Conservation (phyloP, 2,797 vertebrate species). For the Lutjanus campechanus region DNA sequence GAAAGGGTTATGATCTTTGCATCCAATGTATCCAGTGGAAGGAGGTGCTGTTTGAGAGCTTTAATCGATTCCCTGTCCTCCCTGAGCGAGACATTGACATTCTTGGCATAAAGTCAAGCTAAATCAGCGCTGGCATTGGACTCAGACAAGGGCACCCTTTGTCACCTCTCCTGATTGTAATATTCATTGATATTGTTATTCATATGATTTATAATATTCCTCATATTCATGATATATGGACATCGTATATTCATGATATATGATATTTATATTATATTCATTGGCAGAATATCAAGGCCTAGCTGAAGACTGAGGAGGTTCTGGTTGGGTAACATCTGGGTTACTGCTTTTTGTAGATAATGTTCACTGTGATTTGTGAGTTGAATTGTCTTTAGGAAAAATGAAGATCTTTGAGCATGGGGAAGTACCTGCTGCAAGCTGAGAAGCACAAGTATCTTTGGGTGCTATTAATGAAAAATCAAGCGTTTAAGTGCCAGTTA, state of each 20-base stretch:
- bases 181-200: conserved; percentile 37
- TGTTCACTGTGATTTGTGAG: background rate
- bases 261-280: background rate
- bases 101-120: background rate
- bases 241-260: conserved; percentile 13
- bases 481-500: conserved; percentile 18
- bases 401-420: conserved; percentile 21
- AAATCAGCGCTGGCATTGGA: background rate
- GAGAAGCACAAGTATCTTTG: background rate
- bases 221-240: background rate
- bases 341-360: background rate
- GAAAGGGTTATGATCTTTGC: conserved; percentile 4
- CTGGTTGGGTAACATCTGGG: conserved; percentile 18
- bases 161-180: conserved; percentile 24
- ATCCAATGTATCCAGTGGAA: background rate
- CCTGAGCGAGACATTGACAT: background rate
- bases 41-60: background rate
- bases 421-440: background rate
- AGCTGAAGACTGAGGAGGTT: conserved; percentile 2
- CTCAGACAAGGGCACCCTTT: background rate
- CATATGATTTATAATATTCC: conserved; percentile 17
- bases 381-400: background rate
- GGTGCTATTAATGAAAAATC: background rate
- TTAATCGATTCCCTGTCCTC: background rate
- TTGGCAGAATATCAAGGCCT: background rate